Evolutionary conservation across 2,888 invertebrate species (phyloP), one percentile per base, ranked within the genome.

Genomic region (Biston stratarius): DNA sequence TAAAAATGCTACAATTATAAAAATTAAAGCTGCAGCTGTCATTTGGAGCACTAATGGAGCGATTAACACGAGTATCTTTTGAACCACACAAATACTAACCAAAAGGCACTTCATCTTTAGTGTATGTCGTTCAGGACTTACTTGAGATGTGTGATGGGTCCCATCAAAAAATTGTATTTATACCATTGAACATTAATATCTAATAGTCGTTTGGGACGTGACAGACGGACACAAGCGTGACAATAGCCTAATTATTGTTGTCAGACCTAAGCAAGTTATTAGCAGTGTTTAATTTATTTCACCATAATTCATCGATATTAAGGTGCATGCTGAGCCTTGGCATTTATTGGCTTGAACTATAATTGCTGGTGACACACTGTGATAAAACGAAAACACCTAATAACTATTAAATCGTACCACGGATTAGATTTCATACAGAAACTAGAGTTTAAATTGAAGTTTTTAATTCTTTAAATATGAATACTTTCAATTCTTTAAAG

Each of bases 231-330:
- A 76, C 69, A 79, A 80, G 74, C 90, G 90, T 92, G 91, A 91
- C 91, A 91, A 85, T 83, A 79, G 75, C 77, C 82, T 89, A 90
- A 91, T 90, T 87, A 84, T 85, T 79, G 83, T 86, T 90, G 91
- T 91, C 90, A 85, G 69, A 76, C 74, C 74, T 79, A 77, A 82
- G 76, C 82, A 82, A 85, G 81, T 79, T 83, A 85, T 86, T 84
- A 88, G 76, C 73, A 75, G 77, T 85, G 79, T 85, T 86, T 84
- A 88, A 83, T 86, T 86, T 84, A 74, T 77, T 77, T 77, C 78
- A 64, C 77, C 64, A 71, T 56, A 56, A 47, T 53, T 52, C 58
- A 65, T 73, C 60, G 70, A 64, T 64, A 64, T 65, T 69, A 56
- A 63, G 44, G 62, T 70, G 57, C 74, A 72, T 56, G 11, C 53